Conservation (phyloP, 2,113 vertebrate genomes). For the Trematocara zebra region DNA sequence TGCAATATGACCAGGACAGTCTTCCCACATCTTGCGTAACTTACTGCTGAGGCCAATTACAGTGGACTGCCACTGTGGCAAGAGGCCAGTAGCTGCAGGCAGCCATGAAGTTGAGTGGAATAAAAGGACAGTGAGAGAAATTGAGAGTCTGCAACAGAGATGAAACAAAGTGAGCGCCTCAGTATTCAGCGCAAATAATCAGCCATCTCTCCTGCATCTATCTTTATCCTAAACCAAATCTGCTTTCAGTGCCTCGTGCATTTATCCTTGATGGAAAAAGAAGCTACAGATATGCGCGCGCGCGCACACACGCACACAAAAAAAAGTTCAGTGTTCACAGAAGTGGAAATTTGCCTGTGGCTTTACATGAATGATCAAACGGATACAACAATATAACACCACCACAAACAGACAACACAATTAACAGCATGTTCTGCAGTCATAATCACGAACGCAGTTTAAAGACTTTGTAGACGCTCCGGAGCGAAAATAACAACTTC, state of each 20-base stretch:
- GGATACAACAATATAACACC: not conserved
- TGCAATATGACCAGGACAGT: not conserved
- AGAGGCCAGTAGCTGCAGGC: conserved; percentile 33
- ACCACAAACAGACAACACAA: not conserved
- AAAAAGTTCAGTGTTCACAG: conserved; percentile 13
- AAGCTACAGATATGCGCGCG: not conserved
- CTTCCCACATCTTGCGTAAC: not conserved
- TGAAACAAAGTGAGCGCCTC: conserved; percentile 50
- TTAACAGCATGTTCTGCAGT: not conserved
- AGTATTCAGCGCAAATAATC: conserved; percentile 53
- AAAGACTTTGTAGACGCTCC: not conserved
- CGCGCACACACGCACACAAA: accelerated
- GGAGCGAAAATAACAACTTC: not conserved
- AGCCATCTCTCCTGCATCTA: conserved; percentile 39
- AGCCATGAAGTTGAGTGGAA: conserved; percentile 18
- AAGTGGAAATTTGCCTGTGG: conserved; percentile 26
- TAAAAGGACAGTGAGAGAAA: conserved; percentile 33
- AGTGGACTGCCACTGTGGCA: not conserved
- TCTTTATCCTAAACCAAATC: conserved; percentile 58
- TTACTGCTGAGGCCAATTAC: conserved; percentile 21
- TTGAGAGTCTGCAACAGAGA: conserved; percentile 29
- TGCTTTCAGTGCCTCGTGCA: conserved; percentile 28
- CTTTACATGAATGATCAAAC: conserved; percentile 18
- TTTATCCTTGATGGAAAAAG: conserved; percentile 21
- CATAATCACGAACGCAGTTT: not conserved